Conservation (phyloP, 2,797 vertebrate species). For the Dicrostonyx torquatus region DNA sequence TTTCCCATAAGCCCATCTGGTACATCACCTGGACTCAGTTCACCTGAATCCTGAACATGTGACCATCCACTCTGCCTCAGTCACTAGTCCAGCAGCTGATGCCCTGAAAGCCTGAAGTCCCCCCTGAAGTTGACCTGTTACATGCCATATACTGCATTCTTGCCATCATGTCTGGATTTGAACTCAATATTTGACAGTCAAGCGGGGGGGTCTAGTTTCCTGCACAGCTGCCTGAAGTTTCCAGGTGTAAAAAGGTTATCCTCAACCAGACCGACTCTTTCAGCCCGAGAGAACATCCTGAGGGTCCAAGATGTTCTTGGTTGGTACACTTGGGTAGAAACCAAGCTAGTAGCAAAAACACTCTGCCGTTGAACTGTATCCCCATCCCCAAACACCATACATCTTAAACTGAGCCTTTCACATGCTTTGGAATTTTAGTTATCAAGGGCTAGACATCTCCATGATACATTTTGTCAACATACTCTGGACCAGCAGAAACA, state of each 20-base stretch:
- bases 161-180: background rate
- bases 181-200: background rate
- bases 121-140: rapidly evolving
- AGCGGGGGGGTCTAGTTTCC: background rate
- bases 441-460: background rate
- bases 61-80: background rate
- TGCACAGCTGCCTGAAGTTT: background rate
- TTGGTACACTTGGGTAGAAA: background rate
- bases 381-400: background rate
- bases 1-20: background rate
- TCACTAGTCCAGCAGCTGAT: background rate
- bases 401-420: background rate
- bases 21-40: background rate
- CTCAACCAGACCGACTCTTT: background rate
- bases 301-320: background rate
- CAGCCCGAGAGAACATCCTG: background rate
- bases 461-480: background rate
- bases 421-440: background rate
- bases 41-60: background rate
- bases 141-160: background rate
- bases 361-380: background rate
- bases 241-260: background rate
- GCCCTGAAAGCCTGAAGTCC: background rate
- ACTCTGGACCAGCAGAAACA: background rate
- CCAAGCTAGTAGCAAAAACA: no score